phyloP scores from a whole-genome alignment of 2,888 invertebrate genomes.

The Ochropleura leucogaster region DNA sequence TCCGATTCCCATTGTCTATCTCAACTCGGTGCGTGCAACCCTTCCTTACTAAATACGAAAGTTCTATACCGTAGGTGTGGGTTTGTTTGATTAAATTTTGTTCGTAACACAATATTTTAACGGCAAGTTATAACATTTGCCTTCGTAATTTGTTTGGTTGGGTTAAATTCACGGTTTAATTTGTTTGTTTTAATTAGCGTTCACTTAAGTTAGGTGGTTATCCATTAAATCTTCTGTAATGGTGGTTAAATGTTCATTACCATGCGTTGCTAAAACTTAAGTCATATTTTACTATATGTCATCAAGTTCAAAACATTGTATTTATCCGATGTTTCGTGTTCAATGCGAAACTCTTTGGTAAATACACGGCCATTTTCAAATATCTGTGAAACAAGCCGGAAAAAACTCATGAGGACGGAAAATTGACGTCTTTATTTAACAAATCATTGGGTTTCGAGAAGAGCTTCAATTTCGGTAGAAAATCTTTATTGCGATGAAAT shows the following conservation, averaged over 20 bases:
- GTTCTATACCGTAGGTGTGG: constrained; percentile 79
- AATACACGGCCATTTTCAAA: constrained; percentile 36
- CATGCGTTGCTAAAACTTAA: background rate
- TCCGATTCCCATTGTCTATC: constrained; percentile 86
- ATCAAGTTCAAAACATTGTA: constrained; percentile 1
- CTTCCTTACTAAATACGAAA: constrained; percentile 80
- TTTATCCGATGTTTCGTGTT: constrained; percentile 14
- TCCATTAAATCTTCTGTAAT: constrained; percentile 7
- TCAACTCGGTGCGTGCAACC: constrained; percentile 84
- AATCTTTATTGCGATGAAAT: constrained; percentile 32
- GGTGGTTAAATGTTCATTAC: background rate
- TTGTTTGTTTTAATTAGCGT: constrained; percentile 46
- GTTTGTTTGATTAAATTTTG: constrained; percentile 74
- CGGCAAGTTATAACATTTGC: constrained; percentile 52
- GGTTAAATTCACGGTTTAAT: constrained; percentile 41
- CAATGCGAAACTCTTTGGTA: background rate
- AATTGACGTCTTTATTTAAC: constrained; percentile 54
- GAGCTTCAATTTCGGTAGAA: constrained; percentile 31
- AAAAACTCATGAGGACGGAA: constrained; percentile 24
- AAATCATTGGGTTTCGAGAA: constrained; percentile 51
- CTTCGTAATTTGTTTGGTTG: constrained; percentile 48
- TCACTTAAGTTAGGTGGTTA: constrained; percentile 11
- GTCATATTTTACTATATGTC: background rate
- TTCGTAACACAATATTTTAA: constrained; percentile 65
- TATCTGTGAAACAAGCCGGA: constrained; percentile 28